Base-by-base conservation (phyloP, 2,888 invertebrate species). In the Euzophera pinguis region DNA sequence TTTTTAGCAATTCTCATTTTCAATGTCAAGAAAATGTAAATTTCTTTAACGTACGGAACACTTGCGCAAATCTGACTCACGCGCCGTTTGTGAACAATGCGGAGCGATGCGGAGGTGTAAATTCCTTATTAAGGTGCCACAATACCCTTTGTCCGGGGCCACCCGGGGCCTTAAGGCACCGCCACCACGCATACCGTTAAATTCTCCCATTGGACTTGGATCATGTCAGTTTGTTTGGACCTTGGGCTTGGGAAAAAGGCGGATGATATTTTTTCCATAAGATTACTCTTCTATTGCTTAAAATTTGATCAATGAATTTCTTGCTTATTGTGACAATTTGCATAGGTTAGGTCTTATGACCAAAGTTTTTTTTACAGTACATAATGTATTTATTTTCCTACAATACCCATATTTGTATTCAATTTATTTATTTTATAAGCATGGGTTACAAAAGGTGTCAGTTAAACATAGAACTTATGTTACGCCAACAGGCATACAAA, bases 41-140 rank as follows among this genome's bases (percentile, higher is more conserved):
- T 22, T 22, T 3, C 5, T 22, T 22, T 22, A 22, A 22, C 10
- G 35, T 35, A 35, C n/a, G n/a, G 35, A 35, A 35, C 35, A 10
- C 35, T n/a, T 3, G 2, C 35, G 35, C 35, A n/a, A 35, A n/a
- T 35, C 35, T 3, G 35, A 10, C 1, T 35, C n/a, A n/a, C 10
- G n/a, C 35, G 35, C 35, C 35, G n/a, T 22, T 10, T 22, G 6
- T n/a, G 60, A 63, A 69, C 64, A 70, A 67, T 70, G 68, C 71
- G 69, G 67, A 67, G 55, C 64, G 70, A 67, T 70, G 68, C 71
- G 69, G 67, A 67, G 55, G 61, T 63, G 65, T 64, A 64, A 66
- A 64, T 60, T 62, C 57, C 54, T 61, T 29, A 48, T 52, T 55
- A 59, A 48, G 48, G 12, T 47, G 47, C 39, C n/a, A 41, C 9